Evolutionary conservation across 2,113 vertebrate species (phyloP).

Genomic region (Corythoichthys haematopterus): DNA sequence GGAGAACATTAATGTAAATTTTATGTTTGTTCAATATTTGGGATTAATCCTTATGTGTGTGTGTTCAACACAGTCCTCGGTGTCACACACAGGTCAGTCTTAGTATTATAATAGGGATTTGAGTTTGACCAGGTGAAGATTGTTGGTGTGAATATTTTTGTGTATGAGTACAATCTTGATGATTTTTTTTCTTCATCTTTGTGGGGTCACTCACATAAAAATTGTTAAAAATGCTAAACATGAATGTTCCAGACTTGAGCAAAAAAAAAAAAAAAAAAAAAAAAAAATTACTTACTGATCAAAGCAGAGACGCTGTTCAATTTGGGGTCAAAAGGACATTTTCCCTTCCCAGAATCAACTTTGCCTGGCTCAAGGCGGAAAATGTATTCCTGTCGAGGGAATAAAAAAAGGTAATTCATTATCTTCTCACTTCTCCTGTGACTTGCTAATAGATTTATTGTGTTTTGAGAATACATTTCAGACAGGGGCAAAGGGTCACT

Average conservation of each 20-base stretch:
- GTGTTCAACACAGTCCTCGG: too few species aligned
- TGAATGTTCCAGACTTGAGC: neutral
- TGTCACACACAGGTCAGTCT: too few species aligned
- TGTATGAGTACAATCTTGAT: neutral
- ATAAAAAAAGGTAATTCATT: constrained; percentile 8
- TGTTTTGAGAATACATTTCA: neutral
- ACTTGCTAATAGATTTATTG: constrained; percentile 8
- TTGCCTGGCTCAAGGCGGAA: constrained; percentile 93
- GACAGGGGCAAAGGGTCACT: neutral
- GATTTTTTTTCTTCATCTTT: neutral
- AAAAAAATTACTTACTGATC: constrained; percentile 84
- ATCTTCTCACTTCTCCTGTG: constrained; percentile 1
- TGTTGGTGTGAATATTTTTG: too few species aligned
- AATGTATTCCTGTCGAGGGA: constrained; percentile 84
- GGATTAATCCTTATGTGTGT: too few species aligned
- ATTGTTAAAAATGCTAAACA: neutral
- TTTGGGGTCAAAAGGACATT: constrained; percentile 97
- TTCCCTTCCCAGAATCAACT: constrained; percentile 97
- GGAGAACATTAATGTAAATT: too few species aligned
- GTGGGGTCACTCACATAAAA: neutral
- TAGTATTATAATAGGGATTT: too few species aligned
- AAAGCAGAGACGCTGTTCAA: constrained; percentile 93
- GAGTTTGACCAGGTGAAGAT: too few species aligned
- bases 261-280: neutral
- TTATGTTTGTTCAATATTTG: too few species aligned